Evolutionary conservation across 2,113 vertebrate genomes (phyloP).

Genomic region (Mustelus asterias): DNA sequence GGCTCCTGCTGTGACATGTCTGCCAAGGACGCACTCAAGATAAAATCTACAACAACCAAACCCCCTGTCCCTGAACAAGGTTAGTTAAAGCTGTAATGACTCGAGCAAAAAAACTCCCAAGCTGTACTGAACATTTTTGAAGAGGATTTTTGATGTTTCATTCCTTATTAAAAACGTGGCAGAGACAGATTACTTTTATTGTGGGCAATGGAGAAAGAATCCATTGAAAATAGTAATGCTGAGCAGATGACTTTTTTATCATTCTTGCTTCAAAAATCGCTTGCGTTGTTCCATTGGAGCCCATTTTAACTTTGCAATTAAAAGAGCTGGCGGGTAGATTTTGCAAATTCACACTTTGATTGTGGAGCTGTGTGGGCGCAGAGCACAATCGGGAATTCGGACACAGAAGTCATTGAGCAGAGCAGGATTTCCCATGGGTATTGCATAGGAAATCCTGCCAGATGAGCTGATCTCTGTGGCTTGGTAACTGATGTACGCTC

Average conservation of each 20-base stretch:
- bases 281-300: background rate
- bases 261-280: background rate
- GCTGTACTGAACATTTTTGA: slow-evolving; percentile 38
- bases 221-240: slow-evolving; percentile 15
- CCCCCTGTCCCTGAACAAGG: slow-evolving; percentile 91
- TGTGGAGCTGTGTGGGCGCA: background rate
- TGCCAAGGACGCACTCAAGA: slow-evolving; percentile 96
- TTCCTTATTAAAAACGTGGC: background rate
- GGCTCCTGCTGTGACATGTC: slow-evolving; percentile 99
- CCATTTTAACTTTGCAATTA: too few relatives aligned
- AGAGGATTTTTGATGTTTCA: slow-evolving; percentile 21
- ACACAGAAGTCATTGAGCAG: background rate
- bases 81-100: slow-evolving; percentile 63
- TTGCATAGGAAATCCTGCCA: background rate
- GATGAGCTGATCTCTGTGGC: background rate
- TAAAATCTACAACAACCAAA: slow-evolving; percentile 90
- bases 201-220: background rate
- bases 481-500: background rate
- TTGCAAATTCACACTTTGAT: background rate
- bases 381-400: background rate
- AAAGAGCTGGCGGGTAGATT: slow-evolving; percentile 5
- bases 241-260: background rate
- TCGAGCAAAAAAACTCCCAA: slow-evolving; percentile 47
- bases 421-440: background rate
- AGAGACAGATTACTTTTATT: slow-evolving; percentile 22